phyloP scores from a whole-genome alignment of 2,797 vertebrate genomes.

The Bradypus variegatus region DNA sequence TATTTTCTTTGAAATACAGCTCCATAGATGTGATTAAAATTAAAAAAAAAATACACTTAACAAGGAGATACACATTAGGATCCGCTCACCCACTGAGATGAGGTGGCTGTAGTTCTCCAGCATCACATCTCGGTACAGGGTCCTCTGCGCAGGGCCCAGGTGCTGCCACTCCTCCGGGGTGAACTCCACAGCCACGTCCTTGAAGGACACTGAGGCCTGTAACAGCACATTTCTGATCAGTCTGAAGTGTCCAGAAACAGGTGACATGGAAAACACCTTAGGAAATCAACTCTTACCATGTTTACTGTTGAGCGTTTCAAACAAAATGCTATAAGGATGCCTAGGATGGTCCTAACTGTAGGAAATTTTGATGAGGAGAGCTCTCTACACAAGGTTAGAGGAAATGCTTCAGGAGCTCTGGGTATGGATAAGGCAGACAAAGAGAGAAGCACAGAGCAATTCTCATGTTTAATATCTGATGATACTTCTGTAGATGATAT shows the following conservation, averaged over 20 bases:
- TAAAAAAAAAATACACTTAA: background rate
- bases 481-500: background rate
- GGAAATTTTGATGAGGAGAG: background rate
- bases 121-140: background rate
- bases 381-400: background rate
- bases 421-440: background rate
- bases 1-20: background rate
- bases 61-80: background rate
- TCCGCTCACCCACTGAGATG: slow-evolving; percentile 27
- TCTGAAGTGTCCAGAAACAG: background rate
- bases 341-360: background rate
- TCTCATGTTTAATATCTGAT: background rate
- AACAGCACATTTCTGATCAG: too few relatives aligned
- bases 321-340: background rate
- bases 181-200: too few relatives aligned
- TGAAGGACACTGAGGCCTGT: too few relatives aligned
- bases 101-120: too few relatives aligned
- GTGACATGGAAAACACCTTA: background rate
- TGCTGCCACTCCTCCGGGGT: slow-evolving; percentile 15
- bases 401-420: background rate
- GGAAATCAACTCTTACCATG: background rate
- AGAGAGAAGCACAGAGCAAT: background rate
- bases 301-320: background rate
- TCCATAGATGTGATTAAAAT: background rate
- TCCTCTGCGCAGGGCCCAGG: slow-evolving; percentile 1